phyloP scores from a whole-genome alignment of 2,888 invertebrate species.

The Ferdinandea cuprea region DNA sequence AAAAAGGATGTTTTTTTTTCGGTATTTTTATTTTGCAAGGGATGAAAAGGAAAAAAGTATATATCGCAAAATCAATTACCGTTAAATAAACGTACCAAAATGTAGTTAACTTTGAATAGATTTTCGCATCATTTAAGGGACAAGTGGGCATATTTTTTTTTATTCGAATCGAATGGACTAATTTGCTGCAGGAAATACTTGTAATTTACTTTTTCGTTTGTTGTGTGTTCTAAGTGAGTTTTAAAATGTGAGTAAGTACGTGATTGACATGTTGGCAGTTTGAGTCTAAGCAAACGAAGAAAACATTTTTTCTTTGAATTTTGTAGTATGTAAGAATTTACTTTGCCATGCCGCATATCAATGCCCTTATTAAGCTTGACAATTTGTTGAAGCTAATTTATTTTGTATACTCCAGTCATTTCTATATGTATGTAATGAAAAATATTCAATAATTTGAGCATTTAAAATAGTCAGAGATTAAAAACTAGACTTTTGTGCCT shows the following conservation, averaged over 20 bases:
- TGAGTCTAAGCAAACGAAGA: too few relatives aligned
- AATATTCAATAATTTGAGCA: too few relatives aligned
- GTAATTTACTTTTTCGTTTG: constrained; percentile 6
- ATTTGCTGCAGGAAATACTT: constrained; percentile 37
- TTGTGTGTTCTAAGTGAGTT: not conserved
- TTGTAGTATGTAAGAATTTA: too few relatives aligned
- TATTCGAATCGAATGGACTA: constrained; percentile 36
- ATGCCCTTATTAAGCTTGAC: too few relatives aligned
- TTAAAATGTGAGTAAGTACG: not conserved
- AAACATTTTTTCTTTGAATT: too few relatives aligned
- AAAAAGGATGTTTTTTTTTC: constrained; percentile 45
- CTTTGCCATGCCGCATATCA: too few relatives aligned
- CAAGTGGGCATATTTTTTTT: constrained; percentile 71
- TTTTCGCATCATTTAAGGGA: constrained; percentile 76
- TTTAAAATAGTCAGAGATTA: too few relatives aligned
- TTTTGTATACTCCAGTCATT: too few relatives aligned
- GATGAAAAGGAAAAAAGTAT: constrained; percentile 36
- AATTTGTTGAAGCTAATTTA: too few relatives aligned
- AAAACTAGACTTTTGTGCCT: too few relatives aligned
- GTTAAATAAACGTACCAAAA: constrained; percentile 70
- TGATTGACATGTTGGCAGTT: not conserved
- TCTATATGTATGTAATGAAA: too few relatives aligned
- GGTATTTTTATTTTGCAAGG: constrained; percentile 8
- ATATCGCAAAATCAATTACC: constrained; percentile 74
- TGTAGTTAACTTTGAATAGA: constrained; percentile 74